These are phyloP conservation scores for Cheilosia urbana DNA, from an alignment of 2,888 invertebrate genomes.

Conservation along the genomic window DNA sequence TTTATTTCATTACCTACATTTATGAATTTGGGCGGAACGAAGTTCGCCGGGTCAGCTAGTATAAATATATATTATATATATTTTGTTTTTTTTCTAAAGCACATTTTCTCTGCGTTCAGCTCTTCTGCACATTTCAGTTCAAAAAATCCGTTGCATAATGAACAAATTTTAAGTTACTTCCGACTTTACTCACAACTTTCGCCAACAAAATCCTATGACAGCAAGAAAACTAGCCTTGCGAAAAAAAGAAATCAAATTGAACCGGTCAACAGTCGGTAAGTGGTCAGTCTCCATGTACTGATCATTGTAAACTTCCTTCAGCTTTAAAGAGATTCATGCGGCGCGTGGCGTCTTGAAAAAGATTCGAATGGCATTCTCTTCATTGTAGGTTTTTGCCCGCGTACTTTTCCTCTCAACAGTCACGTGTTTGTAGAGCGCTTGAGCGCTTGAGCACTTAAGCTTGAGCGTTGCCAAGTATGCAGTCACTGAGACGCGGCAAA, in stretches of 20 bases:
- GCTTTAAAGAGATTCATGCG: constrained; percentile 27
- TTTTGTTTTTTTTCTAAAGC: too few species aligned
- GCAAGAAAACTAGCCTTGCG: too few species aligned
- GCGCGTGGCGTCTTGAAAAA: neutral
- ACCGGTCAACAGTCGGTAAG: neutral
- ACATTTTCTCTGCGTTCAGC: too few species aligned
- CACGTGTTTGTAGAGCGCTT: constrained; percentile 31
- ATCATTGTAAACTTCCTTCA: constrained; percentile 38
- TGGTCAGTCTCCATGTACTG: neutral
- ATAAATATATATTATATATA: too few species aligned
- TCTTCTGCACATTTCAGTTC: too few species aligned
- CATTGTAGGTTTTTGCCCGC: constrained; percentile 12
- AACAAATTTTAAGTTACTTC: too few species aligned
- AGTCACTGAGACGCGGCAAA: neutral
- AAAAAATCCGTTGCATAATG: too few species aligned
- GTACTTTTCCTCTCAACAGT: constrained; percentile 19
- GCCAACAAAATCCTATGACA: too few species aligned
- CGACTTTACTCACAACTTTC: too few species aligned
- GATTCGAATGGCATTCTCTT: constrained; percentile 2
- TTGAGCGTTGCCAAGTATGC: neutral
- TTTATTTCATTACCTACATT: too few species aligned
- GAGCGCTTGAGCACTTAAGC: neutral
- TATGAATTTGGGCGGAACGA: too few species aligned
- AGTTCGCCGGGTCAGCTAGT: too few species aligned
- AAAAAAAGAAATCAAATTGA: constrained; percentile 8